Conservation (phyloP, 2,113 vertebrate genomes). For the Pangasianodon hypophthalmus region DNA sequence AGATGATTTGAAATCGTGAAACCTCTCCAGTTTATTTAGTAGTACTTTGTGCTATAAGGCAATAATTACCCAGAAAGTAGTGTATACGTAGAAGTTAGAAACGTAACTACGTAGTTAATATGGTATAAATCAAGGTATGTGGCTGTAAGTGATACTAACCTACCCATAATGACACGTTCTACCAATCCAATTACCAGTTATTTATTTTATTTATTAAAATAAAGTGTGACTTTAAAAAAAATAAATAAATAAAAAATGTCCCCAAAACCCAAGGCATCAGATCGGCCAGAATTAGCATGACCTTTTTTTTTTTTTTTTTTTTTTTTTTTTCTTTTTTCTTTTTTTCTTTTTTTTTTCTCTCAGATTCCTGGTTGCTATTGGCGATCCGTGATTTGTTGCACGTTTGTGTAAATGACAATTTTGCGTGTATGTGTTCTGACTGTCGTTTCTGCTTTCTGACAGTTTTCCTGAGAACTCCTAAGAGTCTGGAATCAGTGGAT, state of each 20-base stretch:
- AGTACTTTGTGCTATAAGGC: too few relatives aligned
- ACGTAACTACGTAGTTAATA: neutral
- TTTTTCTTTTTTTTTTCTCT: neutral
- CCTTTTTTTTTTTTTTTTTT: too few relatives aligned
- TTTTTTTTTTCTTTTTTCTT: too few relatives aligned
- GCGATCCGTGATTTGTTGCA: neutral
- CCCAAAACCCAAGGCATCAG: neutral
- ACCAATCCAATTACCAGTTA: neutral
- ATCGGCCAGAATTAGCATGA: too few relatives aligned
- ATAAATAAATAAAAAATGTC: neutral
- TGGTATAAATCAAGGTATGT: too few relatives aligned
- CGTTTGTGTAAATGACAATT: neutral
- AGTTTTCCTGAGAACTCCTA: constrained; percentile 20
- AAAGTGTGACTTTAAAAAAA: neutral
- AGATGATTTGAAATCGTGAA: too few relatives aligned
- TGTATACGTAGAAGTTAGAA: constrained; percentile 66
- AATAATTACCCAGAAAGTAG: constrained; percentile 65
- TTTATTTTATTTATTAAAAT: neutral
- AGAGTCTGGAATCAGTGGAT: constrained; percentile 61
- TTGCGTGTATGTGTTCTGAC: neutral
- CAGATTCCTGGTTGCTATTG: neutral
- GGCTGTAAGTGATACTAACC: too few relatives aligned
- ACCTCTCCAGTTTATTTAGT: neutral
- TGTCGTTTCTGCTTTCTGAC: neutral
- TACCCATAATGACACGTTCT: too few relatives aligned